phyloP scores from a whole-genome alignment of 2,113 vertebrate species.

The Hiodon tergisus region DNA sequence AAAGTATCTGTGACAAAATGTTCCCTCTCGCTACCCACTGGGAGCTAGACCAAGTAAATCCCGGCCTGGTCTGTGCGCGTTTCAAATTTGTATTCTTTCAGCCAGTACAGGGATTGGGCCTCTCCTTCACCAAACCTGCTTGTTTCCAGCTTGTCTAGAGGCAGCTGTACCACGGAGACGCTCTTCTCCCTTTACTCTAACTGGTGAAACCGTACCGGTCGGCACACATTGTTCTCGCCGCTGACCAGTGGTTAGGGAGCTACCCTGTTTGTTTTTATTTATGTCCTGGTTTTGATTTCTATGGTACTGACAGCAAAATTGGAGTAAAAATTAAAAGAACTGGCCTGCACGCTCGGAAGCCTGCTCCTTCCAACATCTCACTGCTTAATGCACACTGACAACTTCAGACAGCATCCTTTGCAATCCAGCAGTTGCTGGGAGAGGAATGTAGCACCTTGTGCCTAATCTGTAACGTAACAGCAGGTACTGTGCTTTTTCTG shows the following conservation, averaged over 20 bases:
- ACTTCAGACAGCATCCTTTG: slow-evolving; percentile 43
- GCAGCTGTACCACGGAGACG: too few species aligned
- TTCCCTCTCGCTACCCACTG: too few species aligned
- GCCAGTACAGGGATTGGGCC: too few species aligned
- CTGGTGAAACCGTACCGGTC: too few species aligned
- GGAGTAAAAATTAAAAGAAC: slow-evolving; percentile 39
- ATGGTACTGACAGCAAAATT: slow-evolving; percentile 41
- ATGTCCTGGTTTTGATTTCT: not conserved
- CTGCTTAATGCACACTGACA: slow-evolving; percentile 45
- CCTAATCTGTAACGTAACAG: slow-evolving; percentile 54
- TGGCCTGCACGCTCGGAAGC: slow-evolving; percentile 44
- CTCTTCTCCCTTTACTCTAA: too few species aligned
- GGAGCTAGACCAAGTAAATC: too few species aligned
- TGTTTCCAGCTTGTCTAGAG: too few species aligned
- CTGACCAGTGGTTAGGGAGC: not conserved
- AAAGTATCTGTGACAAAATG: too few species aligned
- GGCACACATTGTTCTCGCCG: too few species aligned
- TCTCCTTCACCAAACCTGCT: too few species aligned
- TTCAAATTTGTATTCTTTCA: too few species aligned
- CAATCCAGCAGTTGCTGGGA: slow-evolving; percentile 48
- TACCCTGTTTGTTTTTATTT: not conserved
- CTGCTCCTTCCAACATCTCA: slow-evolving; percentile 22
- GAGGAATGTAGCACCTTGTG: slow-evolving; percentile 50
- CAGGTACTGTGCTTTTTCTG: slow-evolving; percentile 56
- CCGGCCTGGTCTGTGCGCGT: too few species aligned